These are phyloP conservation scores for Dreissena polymorpha DNA, from an alignment of 1,140 invertebrate species.

Conservation along the genomic window DNA sequence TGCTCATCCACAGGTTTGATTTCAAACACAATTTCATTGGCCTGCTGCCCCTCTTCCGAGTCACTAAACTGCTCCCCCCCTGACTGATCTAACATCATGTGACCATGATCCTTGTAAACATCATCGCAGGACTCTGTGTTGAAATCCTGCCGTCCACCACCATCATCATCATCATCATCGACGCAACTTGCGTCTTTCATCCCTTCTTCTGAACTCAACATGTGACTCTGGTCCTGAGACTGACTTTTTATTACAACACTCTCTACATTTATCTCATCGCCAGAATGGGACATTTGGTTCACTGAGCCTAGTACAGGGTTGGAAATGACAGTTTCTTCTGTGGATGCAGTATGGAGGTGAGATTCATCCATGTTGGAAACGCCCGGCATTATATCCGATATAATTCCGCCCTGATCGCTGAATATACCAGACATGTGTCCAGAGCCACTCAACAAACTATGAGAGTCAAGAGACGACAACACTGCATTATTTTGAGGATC, in stretches of 20 bases:
- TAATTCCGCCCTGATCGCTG: slow-evolving; percentile 31
- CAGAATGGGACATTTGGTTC: too few species aligned
- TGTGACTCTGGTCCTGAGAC: too few species aligned
- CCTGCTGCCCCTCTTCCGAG: not conserved
- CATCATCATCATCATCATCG: too few species aligned
- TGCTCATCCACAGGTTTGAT: too few species aligned
- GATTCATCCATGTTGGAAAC: slow-evolving; percentile 24
- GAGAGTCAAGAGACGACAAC: slow-evolving; percentile 33
- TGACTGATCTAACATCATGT: slow-evolving; percentile 39
- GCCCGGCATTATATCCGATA: slow-evolving; percentile 33
- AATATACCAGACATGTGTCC: slow-evolving; percentile 20
- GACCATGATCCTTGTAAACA: slow-evolving; percentile 25
- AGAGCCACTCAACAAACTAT: slow-evolving; percentile 28
- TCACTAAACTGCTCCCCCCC: slow-evolving; percentile 35
- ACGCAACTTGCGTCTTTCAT: too few species aligned
- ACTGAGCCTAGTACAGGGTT: not conserved
- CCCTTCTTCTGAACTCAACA: too few species aligned
- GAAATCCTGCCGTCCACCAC: too few species aligned
- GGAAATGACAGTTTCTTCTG: not conserved
- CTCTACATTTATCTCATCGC: too few species aligned
- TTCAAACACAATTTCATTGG: too few species aligned
- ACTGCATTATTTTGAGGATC: slow-evolving; percentile 25
- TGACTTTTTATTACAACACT: too few species aligned
- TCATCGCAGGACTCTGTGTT: slow-evolving; percentile 8
- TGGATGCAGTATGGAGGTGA: slow-evolving; percentile 8